phyloP scores from a whole-genome alignment of 1,140 invertebrate genomes.

The Drosophila trapezifrons region DNA sequence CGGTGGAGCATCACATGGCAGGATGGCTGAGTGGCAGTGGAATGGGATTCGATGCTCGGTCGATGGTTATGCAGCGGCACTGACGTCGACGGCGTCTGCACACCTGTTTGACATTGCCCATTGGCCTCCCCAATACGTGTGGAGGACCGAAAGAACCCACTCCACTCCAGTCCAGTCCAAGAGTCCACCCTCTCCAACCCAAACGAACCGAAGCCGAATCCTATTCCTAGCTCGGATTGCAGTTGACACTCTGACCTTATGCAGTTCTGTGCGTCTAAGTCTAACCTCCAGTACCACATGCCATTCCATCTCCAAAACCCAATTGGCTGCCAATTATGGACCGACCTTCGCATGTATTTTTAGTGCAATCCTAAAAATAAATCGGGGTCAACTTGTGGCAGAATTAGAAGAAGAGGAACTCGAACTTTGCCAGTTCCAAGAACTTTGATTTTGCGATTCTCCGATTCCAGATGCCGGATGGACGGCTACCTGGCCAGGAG shows the following conservation, averaged over 20 bases:
- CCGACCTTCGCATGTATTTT: conserved; percentile 82
- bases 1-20: not conserved
- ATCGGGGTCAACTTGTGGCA: conserved; percentile 76
- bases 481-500: conserved; percentile 1
- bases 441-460: conserved; percentile 4
- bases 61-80: conserved; percentile 43
- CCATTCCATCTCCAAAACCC: conserved; percentile 2
- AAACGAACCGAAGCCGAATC: conserved; percentile 6
- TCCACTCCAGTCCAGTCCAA: not conserved
- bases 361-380: conserved; percentile 77
- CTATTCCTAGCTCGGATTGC: conserved; percentile 1
- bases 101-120: conserved; percentile 58
- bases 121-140: conserved; percentile 27
- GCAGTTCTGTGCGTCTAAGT: conserved; percentile 35
- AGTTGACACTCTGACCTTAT: conserved; percentile 78
- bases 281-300: not conserved
- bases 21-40: not conserved
- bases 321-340: conserved; percentile 48
- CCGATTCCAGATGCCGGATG: not conserved
- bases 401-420: too few species aligned
- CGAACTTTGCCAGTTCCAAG: too few species aligned
- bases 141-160: conserved; percentile 7
- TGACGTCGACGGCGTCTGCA: conserved; percentile 56
- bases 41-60: not conserved
- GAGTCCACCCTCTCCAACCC: too few species aligned